Evolutionary conservation across 1,140 invertebrate species (phyloP).

Genomic region (Caenorhabditis tropicalis): DNA sequence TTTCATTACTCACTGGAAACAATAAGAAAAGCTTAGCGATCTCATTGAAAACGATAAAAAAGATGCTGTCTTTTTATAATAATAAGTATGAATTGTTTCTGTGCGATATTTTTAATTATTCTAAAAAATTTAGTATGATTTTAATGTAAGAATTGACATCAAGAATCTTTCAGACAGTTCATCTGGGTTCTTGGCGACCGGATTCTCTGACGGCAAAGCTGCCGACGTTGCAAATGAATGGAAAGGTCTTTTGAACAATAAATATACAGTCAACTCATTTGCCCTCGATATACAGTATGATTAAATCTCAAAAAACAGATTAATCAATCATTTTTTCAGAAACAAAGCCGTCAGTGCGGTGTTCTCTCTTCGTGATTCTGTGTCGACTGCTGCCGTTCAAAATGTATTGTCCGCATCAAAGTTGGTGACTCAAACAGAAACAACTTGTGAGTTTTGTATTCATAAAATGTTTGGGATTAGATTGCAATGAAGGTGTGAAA

Average conservation of each 20-base stretch:
- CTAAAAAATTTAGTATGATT: too few relatives aligned
- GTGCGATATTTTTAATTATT: too few relatives aligned
- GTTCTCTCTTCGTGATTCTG: slow-evolving; percentile 30
- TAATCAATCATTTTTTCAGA: not conserved
- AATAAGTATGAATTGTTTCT: too few relatives aligned
- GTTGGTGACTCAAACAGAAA: not conserved
- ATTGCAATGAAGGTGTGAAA: not conserved
- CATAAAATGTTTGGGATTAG: not conserved
- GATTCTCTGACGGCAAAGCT: not conserved
- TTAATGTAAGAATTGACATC: too few relatives aligned
- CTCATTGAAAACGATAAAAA: too few relatives aligned
- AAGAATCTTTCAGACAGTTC: not conserved
- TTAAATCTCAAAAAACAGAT: not conserved
- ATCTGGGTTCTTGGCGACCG: slow-evolving; percentile 26
- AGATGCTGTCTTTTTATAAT: too few relatives aligned
- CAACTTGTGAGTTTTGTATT: slow-evolving; percentile 8
- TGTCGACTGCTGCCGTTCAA: not conserved
- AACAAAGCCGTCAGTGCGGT: slow-evolving; percentile 25
- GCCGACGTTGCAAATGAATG: not conserved
- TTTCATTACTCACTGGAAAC: not conserved
- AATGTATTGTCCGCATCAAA: not conserved
- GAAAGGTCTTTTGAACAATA: not conserved
- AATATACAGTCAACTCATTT: slow-evolving; percentile 14
- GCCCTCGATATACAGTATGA: not conserved
- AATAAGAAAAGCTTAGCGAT: too few relatives aligned